Evolutionary conservation across 2,113 vertebrate genomes (phyloP).

Genomic region (Passer montanus): DNA sequence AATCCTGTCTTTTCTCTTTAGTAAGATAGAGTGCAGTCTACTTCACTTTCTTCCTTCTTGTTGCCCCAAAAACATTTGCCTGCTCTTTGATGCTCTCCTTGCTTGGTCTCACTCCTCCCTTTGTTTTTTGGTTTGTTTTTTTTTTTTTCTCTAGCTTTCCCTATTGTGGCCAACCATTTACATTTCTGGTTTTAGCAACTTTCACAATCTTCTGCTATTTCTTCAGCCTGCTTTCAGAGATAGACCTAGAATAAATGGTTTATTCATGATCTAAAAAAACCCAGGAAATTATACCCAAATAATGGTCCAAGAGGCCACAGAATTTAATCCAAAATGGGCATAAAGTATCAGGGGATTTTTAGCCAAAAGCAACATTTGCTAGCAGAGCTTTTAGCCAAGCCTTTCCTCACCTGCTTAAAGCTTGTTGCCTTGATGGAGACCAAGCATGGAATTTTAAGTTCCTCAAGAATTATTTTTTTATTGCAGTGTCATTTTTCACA

Average conservation of each 20-base stretch:
- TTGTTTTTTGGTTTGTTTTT: background rate
- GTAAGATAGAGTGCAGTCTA: background rate
- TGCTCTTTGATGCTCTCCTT: background rate
- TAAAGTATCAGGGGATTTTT: background rate
- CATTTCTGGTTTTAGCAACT: background rate
- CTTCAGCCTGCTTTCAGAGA: background rate
- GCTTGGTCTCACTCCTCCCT: background rate
- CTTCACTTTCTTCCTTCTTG: background rate
- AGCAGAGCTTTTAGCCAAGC: background rate
- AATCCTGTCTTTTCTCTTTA: background rate
- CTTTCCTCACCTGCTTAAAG: background rate
- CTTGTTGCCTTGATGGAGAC: background rate
- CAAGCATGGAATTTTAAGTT: background rate
- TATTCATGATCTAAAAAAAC: background rate
- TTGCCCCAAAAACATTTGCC: background rate
- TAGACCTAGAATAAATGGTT: background rate
- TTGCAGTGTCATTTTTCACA: background rate
- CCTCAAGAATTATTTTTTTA: background rate
- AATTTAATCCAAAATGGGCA: background rate
- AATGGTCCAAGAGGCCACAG: background rate
- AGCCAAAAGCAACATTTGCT: background rate
- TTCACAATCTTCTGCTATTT: background rate
- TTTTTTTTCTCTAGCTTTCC: background rate
- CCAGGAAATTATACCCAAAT: background rate
- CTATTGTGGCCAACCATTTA: background rate